Conservation (phyloP, 2,888 invertebrate species). For the Eubasilissa splendida region DNA sequence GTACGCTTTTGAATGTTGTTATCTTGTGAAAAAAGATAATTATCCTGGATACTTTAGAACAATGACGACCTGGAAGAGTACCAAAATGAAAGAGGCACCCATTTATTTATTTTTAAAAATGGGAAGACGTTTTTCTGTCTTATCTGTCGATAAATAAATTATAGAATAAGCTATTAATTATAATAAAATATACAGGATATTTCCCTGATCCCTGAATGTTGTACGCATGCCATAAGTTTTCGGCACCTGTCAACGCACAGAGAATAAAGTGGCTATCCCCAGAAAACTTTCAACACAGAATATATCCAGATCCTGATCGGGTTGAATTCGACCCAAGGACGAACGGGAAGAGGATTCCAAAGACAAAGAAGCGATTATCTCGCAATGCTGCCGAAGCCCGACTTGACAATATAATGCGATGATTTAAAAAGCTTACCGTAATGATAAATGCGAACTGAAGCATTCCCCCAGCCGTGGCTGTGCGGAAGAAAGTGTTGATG, state of each 20-base stretch:
- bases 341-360: conserved; percentile 11
- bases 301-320: conserved; percentile 42
- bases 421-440: conserved; percentile 46
- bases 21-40: too few species aligned
- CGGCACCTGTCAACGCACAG: conserved; percentile 32
- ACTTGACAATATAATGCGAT: conserved; percentile 48
- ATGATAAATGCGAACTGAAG: conserved; percentile 46
- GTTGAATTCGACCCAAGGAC: conserved; percentile 27
- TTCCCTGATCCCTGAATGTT: too few species aligned
- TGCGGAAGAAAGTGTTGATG: conserved; percentile 12
- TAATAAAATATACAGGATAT: too few species aligned
- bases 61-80: too few species aligned
- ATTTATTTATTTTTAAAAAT: too few species aligned
- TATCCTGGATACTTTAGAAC: too few species aligned
- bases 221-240: conserved; percentile 8
- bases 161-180: too few species aligned
- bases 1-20: too few species aligned
- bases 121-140: too few species aligned
- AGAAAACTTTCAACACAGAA: conserved; percentile 43
- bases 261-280: conserved; percentile 45
- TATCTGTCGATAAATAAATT: too few species aligned
- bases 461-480: conserved; percentile 15
- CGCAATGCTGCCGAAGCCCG: conserved; percentile 40
- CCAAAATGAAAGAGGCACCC: too few species aligned
- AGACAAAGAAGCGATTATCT: conserved; percentile 50